Evolutionary conservation across 2,113 vertebrate species (phyloP).

Genomic region (Mesoclemmys tuberculata): DNA sequence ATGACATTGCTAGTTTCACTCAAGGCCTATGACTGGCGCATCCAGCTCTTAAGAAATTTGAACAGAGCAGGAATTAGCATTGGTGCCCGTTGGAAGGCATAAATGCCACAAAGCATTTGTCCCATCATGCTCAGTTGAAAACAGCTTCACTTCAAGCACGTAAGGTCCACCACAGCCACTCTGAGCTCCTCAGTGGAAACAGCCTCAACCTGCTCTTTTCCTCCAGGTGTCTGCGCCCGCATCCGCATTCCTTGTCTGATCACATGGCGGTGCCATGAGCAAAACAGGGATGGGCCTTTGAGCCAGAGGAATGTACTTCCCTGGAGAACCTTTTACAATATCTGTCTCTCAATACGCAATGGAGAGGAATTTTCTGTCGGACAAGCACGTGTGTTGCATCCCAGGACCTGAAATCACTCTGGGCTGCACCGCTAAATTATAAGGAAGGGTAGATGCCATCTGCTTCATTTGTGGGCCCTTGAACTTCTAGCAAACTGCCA

Average conservation of each 20-base stretch:
- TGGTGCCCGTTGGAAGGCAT: neutral
- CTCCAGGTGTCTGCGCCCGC: neutral
- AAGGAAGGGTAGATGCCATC: neutral
- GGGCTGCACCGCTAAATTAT: neutral
- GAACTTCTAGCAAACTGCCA: neutral
- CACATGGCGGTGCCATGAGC: neutral
- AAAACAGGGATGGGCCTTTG: neutral
- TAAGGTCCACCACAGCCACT: neutral
- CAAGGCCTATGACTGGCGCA: neutral
- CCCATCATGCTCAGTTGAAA: neutral
- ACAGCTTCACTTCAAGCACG: neutral
- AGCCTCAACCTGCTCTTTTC: neutral
- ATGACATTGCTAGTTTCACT: neutral
- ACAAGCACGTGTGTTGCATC: neutral
- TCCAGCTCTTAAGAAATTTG: neutral
- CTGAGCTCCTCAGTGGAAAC: neutral
- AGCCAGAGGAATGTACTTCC: neutral
- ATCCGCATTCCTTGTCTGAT: neutral
- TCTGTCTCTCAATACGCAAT: neutral
- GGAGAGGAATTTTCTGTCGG: neutral
- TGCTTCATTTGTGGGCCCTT: neutral
- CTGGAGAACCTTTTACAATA: neutral
- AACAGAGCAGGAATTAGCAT: neutral
- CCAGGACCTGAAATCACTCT: neutral
- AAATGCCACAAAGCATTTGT: neutral